Base-by-base conservation (phyloP, 2,113 vertebrate species). In the Poicephalus gulielmi region DNA sequence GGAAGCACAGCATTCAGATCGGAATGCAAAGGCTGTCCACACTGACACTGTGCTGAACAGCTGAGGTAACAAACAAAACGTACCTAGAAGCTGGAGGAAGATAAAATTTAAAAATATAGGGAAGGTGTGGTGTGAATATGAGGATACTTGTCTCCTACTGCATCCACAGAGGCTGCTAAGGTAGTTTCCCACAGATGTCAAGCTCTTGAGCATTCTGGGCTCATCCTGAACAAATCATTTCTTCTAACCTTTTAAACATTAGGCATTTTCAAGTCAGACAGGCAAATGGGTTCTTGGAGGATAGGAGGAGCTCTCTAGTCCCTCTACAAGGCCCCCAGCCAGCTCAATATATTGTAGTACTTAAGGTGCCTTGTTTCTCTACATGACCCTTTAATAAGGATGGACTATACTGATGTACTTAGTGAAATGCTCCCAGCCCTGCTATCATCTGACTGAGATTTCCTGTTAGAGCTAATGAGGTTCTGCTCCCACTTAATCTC, bases 401-500 rank as follows among this genome's bases (percentile, higher is more conserved):
- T 69, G 57, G 86, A 50, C 94, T 70, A 27, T 13, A 25, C 80
- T 85, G 78, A 31, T 53, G 89, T 39, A 52, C 83, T 60, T 19
- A 44, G 52, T 35, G 86, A 96, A 90, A 85, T 74, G 76, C 84
- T 96, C 80, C 94, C 89, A 91, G 74, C 70, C 79, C 64, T 82
- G 59, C 60, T 39, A 68, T 86, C 80, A 52, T 84, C 94, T 68
- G 73, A 46, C 83, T 60, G 68, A 96, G 90, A 91, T 93, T 91
- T 91, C 80, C 81, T 94, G 74, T 53, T 95, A 64, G 67, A 95
- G 73, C 77, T 96, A 94, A 96, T 91, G 95, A 96, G 83, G 79
- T 96, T 93, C 79, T 80, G 94, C 94, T 96, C 64, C 73, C 93
- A 96, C 85, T 96, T 94, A 90, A 95, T 95, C 90, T 89, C 94